phyloP scores from a whole-genome alignment of 2,113 vertebrate genomes.

The Dunckerocampus dactyliophorus region DNA sequence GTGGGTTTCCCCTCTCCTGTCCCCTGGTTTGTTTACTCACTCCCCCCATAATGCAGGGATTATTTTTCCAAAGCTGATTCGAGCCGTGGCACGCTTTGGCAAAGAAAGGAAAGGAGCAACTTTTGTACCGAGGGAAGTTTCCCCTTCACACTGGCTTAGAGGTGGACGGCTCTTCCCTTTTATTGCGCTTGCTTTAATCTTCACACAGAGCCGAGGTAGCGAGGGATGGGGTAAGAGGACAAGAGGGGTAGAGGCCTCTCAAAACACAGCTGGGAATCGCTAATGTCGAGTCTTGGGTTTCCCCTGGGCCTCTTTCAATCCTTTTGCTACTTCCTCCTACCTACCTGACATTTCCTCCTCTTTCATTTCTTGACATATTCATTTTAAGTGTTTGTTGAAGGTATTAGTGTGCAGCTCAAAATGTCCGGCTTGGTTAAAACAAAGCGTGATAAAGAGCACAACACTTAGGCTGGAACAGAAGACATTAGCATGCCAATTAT shows the following conservation, averaged over 20 bases:
- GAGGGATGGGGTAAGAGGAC: constrained; percentile 26
- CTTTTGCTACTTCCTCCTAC: neutral
- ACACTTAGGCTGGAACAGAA: too few species aligned
- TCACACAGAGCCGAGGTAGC: constrained; percentile 34
- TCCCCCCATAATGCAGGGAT: constrained; percentile 58
- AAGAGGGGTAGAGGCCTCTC: constrained; percentile 24
- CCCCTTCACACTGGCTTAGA: constrained; percentile 74
- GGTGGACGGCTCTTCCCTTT: constrained; percentile 59
- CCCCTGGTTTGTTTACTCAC: constrained; percentile 59
- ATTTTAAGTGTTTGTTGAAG: neutral
- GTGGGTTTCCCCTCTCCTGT: constrained; percentile 28
- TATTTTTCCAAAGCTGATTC: constrained; percentile 73
- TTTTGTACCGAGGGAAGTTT: constrained; percentile 64
- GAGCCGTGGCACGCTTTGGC: constrained; percentile 49
- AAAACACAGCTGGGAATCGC: constrained; percentile 47
- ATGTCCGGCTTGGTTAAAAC: neutral
- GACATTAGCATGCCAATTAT: too few species aligned
- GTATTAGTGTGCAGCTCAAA: neutral
- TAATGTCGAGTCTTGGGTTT: constrained; percentile 38
- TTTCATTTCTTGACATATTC: neutral
- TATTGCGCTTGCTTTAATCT: constrained; percentile 55
- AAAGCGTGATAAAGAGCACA: too few species aligned
- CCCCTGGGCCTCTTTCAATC: constrained; percentile 10
- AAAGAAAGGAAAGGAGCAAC: constrained; percentile 54
- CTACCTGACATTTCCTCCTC: constrained; percentile 1